These are phyloP conservation scores for Lepidocyrtinus sp. DNA, from an alignment of 2,888 invertebrate species.

Conservation along the genomic window DNA sequence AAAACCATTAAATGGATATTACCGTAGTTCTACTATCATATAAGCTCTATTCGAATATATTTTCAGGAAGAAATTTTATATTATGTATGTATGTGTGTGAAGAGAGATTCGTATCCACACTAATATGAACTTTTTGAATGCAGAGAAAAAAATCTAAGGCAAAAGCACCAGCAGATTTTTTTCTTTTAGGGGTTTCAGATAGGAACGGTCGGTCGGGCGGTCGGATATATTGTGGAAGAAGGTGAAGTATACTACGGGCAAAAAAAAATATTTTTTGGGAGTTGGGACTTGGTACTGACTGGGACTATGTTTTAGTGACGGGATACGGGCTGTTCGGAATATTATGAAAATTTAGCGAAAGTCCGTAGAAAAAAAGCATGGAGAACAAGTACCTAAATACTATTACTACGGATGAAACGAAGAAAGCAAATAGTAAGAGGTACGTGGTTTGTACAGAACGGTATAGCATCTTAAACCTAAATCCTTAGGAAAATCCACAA, in stretches of 20 bases:
- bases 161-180: too few relatives aligned
- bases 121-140: constrained; percentile 8
- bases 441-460: too few relatives aligned
- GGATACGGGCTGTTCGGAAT: background rate
- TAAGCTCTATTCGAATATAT: too few relatives aligned
- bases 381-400: constrained; percentile 8
- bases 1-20: too few relatives aligned
- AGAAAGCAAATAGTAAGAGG: too few relatives aligned
- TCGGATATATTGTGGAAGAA: constrained; percentile 1
- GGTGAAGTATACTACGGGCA: constrained; percentile 13
- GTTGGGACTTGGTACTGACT: too few relatives aligned
- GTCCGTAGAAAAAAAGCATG: background rate
- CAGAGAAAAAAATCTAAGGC: constrained; percentile 10
- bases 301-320: constrained; percentile 7
- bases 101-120: constrained; percentile 13
- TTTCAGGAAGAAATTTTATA: too few relatives aligned
- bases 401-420: too few relatives aligned
- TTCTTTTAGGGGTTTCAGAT: constrained; percentile 10
- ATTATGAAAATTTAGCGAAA: constrained; percentile 13
- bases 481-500: too few relatives aligned
- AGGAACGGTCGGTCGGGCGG: background rate
- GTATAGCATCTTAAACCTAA: too few relatives aligned
- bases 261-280: background rate
- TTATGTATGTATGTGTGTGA: background rate
- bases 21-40: too few relatives aligned